Base-by-base conservation (phyloP, 2,797 vertebrate genomes). In the Loris lydekkerianus region DNA sequence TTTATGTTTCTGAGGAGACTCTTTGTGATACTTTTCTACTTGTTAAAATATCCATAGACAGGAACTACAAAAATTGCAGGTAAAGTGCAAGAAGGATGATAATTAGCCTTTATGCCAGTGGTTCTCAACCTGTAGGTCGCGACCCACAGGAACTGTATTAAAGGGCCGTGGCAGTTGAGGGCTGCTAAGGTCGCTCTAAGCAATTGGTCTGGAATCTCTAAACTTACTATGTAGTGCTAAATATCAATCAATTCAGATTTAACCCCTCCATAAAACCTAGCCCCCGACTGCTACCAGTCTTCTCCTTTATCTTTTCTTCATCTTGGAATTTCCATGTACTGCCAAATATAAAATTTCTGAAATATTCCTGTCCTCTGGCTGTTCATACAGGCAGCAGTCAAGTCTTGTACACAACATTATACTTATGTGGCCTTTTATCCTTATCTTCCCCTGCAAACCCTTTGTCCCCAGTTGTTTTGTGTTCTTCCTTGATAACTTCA, bases 41-140 rank as follows among this genome's bases (percentile, higher is more conserved):
- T 82, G 40, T 69, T 95, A 78, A 90, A 89, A 90, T 56, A 84
- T 14, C 40, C 73, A 31, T 27, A 60, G 65, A 58, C 43, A 92
- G 72, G 69, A 89, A 84, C 65, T 80, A 85, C 5, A 80, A 63
- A 58, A 81, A 34, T 11, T 81, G 67, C 27, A 63, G 83, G 65
- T 31, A 87, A 92, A 63, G 15, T 81, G 6, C 23, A 65, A 40
- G 40, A 18, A 31, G 90, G 21, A 53, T 60, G 20, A 29, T 63
- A 92, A 87, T 90, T 63, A 92, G 60, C 23, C 29, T 89, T 63
- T 56, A 29, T 10, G 60, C 18, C 49, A 53, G 49, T 2, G 49
- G 49, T 53, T 53, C 49, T 53, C 49, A 53, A 53, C 49, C 49
- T 53, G 14, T 53, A 13, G 49, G 49, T 53, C 2, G 13, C 49